Base-by-base conservation (phyloP, 2,113 vertebrate species). In the Poicephalus gulielmi region DNA sequence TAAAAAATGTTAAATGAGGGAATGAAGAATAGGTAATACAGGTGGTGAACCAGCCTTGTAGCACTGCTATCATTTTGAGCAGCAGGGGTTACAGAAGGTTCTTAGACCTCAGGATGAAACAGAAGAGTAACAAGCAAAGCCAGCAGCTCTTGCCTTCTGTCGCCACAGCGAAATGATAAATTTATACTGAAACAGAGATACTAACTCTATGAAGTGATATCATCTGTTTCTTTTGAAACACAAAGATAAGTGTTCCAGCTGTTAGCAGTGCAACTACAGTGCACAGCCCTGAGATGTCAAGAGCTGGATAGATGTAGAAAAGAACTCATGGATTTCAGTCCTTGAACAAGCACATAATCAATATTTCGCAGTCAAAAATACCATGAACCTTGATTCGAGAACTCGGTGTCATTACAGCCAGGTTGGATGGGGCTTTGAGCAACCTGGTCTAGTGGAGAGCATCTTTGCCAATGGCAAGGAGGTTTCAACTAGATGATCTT, bases 41-140 rank as follows among this genome's bases (percentile, higher is more conserved):
- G 18, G 22, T 62, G 39, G 27, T 31, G 52, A 95, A 20, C 25
- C 44, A 79, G 39, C 27, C 47, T 68, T 37, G 14, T 5, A 47
- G 24, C 18, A 44, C 25, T 28, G 3, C 13, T n/a, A 2, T 52
- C 0, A 0, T 69, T 82, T 68, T 43, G 64, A 52, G 20, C 24
- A 82, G 12, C 37, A 47, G 19, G 24, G 20, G 10, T 81, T 86
- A 49, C 47, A 87, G 52, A 64, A 67, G 27, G 23, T 75, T 9
- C 37, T 84, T 27, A 53, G 13, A 9, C 11, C 30, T 82, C 63
- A 81, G 23, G 25, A 46, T 43, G 35, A 83, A 81, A 73, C 8
- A 50, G 41, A 66, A 64, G 28, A 80, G 28, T 44, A 70, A 39
- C 8, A 35, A 71, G 39, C 19, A 84, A 91, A 73, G 10, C 20